Base-by-base conservation (phyloP, 2,113 vertebrate genomes). In the Paratilapia polleni region DNA sequence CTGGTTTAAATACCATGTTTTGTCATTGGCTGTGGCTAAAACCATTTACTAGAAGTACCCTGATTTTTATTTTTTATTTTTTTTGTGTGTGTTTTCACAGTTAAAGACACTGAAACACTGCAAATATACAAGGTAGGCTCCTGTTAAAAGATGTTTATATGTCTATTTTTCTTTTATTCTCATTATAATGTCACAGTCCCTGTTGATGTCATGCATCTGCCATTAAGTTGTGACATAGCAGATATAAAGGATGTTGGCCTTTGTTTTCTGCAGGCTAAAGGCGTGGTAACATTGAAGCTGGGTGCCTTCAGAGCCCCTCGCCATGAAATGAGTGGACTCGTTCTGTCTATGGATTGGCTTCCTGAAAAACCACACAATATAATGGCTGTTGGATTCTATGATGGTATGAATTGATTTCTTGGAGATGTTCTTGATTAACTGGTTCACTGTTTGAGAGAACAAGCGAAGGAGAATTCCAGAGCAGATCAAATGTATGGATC, bases 301-400 rank as follows among this genome's bases (percentile, higher is more conserved):
- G 98, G 98, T 43, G 97, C 98, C 8, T 78, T 97, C 66, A 97
- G 97, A 91, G 94, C 96, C 0, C 94, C 96, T 36, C 95, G 91
- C 0, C 61, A 78, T 0, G 88, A 95, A 0, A 94, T 89, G 47
- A 97, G 96, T 0, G 98, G 98, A 4, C 97, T 97, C 82, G 97
- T 98, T 84, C 96, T 98, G 91, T 96, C 95, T 54, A 91, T 98
- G 91, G 97, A 98, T 59, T 99, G 98, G 98, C 93, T 97, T 91
- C 97, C 97, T 0, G 89, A 94, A 63, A 97, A 97, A 90, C 97
- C 97, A 22, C 97, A 99, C 83, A 96, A 97, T 36, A 83, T 97
- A 76, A 91, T 99, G 49, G 98, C 97, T 9, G 94, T 97, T 8
- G 98, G 98, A 28, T 99, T 98, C 87, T 98, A 97, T 15, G 97